These are phyloP conservation scores for Agonopterix alstromeriana DNA, from an alignment of 2,888 invertebrate genomes.

Conservation along the genomic window DNA sequence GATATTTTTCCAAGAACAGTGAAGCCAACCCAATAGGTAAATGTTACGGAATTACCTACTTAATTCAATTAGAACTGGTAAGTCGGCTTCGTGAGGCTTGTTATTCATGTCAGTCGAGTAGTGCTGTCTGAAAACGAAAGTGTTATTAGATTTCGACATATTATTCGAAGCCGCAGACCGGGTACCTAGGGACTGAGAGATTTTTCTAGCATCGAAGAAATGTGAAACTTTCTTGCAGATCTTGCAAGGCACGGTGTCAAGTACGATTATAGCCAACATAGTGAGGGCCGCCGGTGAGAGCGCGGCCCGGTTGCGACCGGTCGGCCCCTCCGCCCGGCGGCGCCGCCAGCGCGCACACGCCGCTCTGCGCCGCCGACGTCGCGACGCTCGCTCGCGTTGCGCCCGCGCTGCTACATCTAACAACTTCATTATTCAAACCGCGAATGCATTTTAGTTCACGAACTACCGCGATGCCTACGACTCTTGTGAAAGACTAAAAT, in stretches of 20 bases:
- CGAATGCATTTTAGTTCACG: constrained; percentile 11
- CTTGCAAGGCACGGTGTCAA: constrained; percentile 67
- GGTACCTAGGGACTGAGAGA: constrained; percentile 14
- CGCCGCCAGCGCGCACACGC: constrained; percentile 55
- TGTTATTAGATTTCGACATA: constrained; percentile 8
- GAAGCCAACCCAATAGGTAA: constrained; percentile 37
- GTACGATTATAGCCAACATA: constrained; percentile 64
- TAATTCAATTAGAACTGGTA: constrained; percentile 60
- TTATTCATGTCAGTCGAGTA: constrained; percentile 19
- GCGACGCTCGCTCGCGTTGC: constrained; percentile 63
- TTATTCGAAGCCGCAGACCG: constrained; percentile 11
- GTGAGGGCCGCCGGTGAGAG: constrained; percentile 44
- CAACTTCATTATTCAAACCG: constrained; percentile 14
- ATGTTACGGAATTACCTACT: constrained; percentile 46
- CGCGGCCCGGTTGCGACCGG: constrained; percentile 69
- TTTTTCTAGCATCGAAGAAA: constrained; percentile 53
- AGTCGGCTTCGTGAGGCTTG: constrained; percentile 35
- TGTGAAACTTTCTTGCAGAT: constrained; percentile 70
- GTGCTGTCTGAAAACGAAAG: constrained; percentile 18
- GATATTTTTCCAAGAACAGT: constrained; percentile 16
- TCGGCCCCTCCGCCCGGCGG: constrained; percentile 65
- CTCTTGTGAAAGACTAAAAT: constrained; percentile 29
- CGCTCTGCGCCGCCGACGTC: constrained; percentile 68
- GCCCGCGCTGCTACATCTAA: constrained; percentile 56
- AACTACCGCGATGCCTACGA: constrained; percentile 26